Percentiles rank a stretch among this genome's conserved stretches.
Conservation (phyloP, 2,113 vertebrate species). For the Solea solea region DNA sequence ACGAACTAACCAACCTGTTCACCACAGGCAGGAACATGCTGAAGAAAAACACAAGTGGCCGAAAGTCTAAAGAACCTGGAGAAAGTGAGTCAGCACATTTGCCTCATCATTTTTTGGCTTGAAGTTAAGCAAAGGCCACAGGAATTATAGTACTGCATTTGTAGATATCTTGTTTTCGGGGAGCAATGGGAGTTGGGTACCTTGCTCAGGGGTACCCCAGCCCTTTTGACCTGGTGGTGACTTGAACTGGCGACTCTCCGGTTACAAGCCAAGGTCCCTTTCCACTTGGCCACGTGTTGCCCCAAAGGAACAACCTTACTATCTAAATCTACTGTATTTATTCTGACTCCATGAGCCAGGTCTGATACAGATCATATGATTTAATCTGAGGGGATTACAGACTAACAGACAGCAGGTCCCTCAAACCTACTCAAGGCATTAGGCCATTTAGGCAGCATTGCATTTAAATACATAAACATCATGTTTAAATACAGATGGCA, state of each 20-base stretch:
- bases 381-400: conserved; percentile 78
- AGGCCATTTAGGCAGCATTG: conserved; percentile 61
- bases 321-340: conserved; percentile 43
- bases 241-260: too few relatives aligned
- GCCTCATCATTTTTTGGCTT: not conserved
- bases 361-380: conserved; percentile 74
- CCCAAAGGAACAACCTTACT: conserved; percentile 21
- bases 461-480: conserved; percentile 76
- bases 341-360: conserved; percentile 57
- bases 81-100: conserved; percentile 87
- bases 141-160: not conserved
- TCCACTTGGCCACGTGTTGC: too few relatives aligned
- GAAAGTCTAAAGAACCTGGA: conserved; percentile 92
- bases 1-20: conserved; percentile 98
- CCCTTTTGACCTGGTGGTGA: too few relatives aligned
- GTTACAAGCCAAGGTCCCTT: too few relatives aligned
- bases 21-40: conserved; percentile 95
- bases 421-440: conserved; percentile 69
- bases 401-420: conserved; percentile 55
- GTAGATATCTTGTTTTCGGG: not conserved
- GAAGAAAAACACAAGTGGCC: conserved; percentile 93
- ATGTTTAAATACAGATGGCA: conserved; percentile 69
- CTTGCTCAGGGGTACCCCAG: too few relatives aligned
- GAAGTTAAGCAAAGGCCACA: conserved; percentile 7
- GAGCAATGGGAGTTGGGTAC: too few relatives aligned